A percentile compares a stretch with the other conserved stretches of the same genome.
Evolutionary conservation across 2,888 invertebrate species (phyloP).

Genomic region (Brachypterus glaber): DNA sequence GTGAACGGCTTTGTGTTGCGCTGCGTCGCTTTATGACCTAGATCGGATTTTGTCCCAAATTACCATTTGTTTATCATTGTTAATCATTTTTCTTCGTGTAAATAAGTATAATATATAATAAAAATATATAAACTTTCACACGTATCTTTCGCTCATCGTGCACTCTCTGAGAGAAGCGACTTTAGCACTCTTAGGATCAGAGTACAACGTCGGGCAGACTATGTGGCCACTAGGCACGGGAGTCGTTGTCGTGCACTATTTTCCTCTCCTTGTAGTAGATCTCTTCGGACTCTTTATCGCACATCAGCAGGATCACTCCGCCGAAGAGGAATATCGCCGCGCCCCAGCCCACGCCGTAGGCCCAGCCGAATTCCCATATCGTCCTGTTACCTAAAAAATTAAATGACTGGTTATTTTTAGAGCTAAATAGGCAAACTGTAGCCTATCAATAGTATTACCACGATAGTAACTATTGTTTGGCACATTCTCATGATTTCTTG

Average conservation of each 20-base stretch:
- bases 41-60: no score
- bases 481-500: no score
- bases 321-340: slow-evolving; percentile 93
- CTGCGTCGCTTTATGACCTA: no score
- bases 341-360: slow-evolving; percentile 97
- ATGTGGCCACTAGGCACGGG: slow-evolving; percentile 57
- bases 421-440: no score
- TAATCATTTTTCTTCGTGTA: no score
- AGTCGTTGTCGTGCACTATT: slow-evolving; percentile 58
- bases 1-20: no score
- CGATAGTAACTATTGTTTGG: no score
- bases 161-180: slow-evolving; percentile 35
- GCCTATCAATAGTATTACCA: no score
- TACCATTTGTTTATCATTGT: no score
- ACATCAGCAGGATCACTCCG: slow-evolving; percentile 83
- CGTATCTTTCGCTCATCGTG: slow-evolving; percentile 29
- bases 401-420: no score
- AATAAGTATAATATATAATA: no score
- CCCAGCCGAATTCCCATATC: slow-evolving; percentile 97
- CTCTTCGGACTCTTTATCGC: slow-evolving; percentile 97
- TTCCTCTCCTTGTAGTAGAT: slow-evolving; percentile 96
- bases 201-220: slow-evolving; percentile 62
- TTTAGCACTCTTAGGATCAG: slow-evolving; percentile 39
- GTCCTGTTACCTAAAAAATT: slow-evolving; percentile 86
- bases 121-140: slow-evolving; percentile 24